Evolutionary conservation across 92 coral and sea anemone genomes (phyloP).

Genomic region (Porites cylindrica): DNA sequence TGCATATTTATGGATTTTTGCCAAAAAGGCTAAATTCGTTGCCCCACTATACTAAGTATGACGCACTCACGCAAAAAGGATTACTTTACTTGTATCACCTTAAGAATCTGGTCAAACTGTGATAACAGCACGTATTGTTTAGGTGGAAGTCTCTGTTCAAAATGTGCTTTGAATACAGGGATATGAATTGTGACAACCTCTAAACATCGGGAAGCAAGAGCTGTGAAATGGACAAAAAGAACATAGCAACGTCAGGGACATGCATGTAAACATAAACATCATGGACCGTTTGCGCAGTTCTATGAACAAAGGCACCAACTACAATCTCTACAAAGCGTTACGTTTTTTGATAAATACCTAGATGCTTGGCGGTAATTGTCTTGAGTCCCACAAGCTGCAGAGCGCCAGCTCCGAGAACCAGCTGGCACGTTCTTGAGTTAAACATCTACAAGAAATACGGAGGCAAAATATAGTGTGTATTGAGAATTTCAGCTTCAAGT

Average conservation of each 20-base stretch:
- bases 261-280: not conserved
- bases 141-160: slow-evolving; percentile 96
- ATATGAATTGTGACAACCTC: slow-evolving; percentile 93
- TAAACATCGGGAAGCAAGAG: slow-evolving; percentile 92
- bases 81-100: slow-evolving; percentile 61
- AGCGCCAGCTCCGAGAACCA: slow-evolving; percentile 98
- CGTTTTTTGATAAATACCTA: slow-evolving; percentile 57
- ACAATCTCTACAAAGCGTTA: not conserved
- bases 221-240: slow-evolving; percentile 49
- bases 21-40: too few species aligned
- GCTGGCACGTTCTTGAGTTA: slow-evolving; percentile 97
- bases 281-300: too few species aligned
- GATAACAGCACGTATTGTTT: slow-evolving; percentile 92
- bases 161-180: slow-evolving; percentile 93
- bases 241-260: not conserved
- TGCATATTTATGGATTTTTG: too few species aligned
- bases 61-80: too few species aligned
- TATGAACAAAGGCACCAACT: too few species aligned
- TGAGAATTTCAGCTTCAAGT: too few species aligned
- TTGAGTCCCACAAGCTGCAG: slow-evolving; percentile 96
- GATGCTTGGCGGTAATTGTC: slow-evolving; percentile 95
- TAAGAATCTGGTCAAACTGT: slow-evolving; percentile 97
- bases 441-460: slow-evolving; percentile 71
- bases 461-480: not conserved
- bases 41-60: too few species aligned